Evolutionary conservation across 2,797 vertebrate genomes (phyloP).

Genomic region (Leucoraja ocellata): DNA sequence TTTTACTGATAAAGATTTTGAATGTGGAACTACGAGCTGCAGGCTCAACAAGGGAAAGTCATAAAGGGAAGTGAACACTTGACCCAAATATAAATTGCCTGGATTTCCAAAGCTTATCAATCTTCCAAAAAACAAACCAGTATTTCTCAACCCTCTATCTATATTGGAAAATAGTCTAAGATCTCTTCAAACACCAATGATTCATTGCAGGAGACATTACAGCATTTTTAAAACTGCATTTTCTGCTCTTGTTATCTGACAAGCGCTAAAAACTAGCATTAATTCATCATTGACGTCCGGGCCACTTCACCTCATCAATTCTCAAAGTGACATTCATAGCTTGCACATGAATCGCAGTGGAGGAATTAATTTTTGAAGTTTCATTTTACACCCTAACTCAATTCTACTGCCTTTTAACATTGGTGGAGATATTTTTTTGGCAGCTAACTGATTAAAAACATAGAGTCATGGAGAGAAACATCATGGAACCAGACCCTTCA

Average conservation of each 20-base stretch:
- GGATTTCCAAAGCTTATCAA: background rate
- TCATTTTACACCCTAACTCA: background rate
- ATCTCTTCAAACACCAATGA: background rate
- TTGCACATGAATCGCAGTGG: background rate
- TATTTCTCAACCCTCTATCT: background rate
- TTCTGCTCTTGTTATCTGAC: background rate
- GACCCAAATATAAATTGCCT: background rate
- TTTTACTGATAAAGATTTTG: background rate
- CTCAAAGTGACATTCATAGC: constrained; percentile 10
- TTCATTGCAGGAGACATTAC: background rate
- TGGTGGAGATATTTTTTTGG: constrained; percentile 1
- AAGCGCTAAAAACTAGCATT: background rate
- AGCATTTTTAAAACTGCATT: background rate
- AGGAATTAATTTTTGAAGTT: background rate
- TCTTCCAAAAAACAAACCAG: background rate
- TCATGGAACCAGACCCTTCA: no score
- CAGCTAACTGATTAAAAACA: background rate
- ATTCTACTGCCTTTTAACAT: background rate
- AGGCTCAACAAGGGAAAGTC: background rate
- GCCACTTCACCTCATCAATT: background rate
- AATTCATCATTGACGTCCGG: background rate
- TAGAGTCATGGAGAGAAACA: background rate
- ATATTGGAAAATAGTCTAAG: background rate
- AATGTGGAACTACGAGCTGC: background rate
- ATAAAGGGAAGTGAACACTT: background rate